A percentile compares a stretch with the other conserved stretches of the same genome.
These are phyloP conservation scores for Triops longicaudatus DNA, from an alignment of 1,140 invertebrate genomes.

Conservation along the genomic window DNA sequence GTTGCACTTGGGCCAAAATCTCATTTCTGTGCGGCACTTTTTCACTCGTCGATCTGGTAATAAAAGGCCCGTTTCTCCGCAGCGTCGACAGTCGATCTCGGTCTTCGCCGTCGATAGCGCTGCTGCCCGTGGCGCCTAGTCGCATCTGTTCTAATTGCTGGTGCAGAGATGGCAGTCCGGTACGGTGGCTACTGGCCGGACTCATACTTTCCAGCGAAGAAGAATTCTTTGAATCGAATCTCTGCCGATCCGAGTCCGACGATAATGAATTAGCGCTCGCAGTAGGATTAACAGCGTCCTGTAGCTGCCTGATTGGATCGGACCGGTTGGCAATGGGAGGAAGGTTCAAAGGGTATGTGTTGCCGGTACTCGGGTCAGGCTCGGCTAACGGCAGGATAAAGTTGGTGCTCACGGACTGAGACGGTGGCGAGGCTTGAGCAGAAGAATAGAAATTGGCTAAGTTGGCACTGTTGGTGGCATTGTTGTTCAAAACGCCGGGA, in stretches of 20 bases:
- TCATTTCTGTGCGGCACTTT: constrained; percentile 72
- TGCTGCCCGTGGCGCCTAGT: constrained; percentile 34
- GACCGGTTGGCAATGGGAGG: constrained; percentile 25
- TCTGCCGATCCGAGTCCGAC: constrained; percentile 23
- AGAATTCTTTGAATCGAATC: constrained; percentile 26
- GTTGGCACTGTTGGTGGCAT: background rate
- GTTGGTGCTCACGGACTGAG: constrained; percentile 3
- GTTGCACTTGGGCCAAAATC: constrained; percentile 68
- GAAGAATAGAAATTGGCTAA: constrained; percentile 18
- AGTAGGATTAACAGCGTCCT: constrained; percentile 16
- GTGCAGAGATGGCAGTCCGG: constrained; percentile 28
- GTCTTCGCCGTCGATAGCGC: constrained; percentile 12
- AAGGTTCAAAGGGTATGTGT: constrained; percentile 21
- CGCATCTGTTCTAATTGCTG: constrained; percentile 32
- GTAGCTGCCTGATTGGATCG: constrained; percentile 27
- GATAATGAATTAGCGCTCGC: constrained; percentile 26
- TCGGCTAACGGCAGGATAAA: constrained; percentile 28
- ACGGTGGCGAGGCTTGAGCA: background rate
- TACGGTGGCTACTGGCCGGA: constrained; percentile 33
- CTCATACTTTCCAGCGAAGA: constrained; percentile 37
- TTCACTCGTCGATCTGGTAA: constrained; percentile 71
- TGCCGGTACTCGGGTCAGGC: constrained; percentile 18
- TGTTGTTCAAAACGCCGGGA: background rate
- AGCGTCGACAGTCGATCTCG: constrained; percentile 16
- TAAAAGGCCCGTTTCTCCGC: constrained; percentile 41